phyloP scores from a whole-genome alignment of 2,888 invertebrate species.

The Drosophila quasianomalipes region DNA sequence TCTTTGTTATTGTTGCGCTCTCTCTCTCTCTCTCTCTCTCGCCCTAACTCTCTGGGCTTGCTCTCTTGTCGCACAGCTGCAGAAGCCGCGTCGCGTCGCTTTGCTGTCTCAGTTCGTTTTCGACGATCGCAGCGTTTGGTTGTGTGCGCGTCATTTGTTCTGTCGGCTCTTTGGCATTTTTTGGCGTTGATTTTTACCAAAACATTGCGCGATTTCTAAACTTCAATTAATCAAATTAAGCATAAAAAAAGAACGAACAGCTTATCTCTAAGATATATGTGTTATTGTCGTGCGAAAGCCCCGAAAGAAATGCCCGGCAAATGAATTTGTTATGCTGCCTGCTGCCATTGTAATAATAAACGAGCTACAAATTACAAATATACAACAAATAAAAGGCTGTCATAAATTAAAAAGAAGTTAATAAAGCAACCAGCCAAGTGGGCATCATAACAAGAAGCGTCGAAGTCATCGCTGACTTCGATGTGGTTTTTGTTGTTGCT shows the following conservation, averaged over 20 bases:
- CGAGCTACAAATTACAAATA: constrained; percentile 22
- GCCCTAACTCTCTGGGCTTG: constrained; percentile 7
- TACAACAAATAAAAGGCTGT: constrained; percentile 51
- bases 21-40: neutral
- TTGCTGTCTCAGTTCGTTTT: constrained; percentile 72
- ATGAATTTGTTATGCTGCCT: constrained; percentile 37
- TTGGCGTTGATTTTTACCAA: neutral
- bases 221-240: constrained; percentile 74
- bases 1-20: constrained; percentile 17
- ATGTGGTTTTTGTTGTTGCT: constrained; percentile 20
- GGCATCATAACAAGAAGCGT: constrained; percentile 63
- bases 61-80: constrained; percentile 8
- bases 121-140: constrained; percentile 79
- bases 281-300: neutral
- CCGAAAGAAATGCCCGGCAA: constrained; percentile 18
- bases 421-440: constrained; percentile 65
- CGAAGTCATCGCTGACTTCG: constrained; percentile 27
- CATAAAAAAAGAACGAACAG: constrained; percentile 29
- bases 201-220: constrained; percentile 62
- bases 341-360: constrained; percentile 36
- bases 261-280: constrained; percentile 14
- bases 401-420: constrained; percentile 65
- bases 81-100: constrained; percentile 10
- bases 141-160: constrained; percentile 47
- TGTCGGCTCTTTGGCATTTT: constrained; percentile 11